phyloP scores from a whole-genome alignment of 2,888 invertebrate species.

The Himalopsyche kuldschensis region DNA sequence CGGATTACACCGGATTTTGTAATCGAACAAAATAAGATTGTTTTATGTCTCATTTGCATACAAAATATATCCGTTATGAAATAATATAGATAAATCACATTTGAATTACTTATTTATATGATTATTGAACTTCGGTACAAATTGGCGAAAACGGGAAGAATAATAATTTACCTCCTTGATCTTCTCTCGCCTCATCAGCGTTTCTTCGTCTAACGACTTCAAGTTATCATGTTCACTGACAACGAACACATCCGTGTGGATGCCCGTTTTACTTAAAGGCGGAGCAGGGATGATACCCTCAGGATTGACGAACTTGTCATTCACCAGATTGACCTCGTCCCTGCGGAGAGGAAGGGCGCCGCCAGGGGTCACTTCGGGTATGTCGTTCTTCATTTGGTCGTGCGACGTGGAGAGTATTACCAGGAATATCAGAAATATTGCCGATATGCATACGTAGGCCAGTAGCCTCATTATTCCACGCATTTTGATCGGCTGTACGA shows the following conservation, averaged over 20 bases:
- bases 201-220: conserved; percentile 45
- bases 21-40: too few species aligned
- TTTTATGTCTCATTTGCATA: too few species aligned
- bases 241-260: not conserved
- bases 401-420: not conserved
- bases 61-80: too few species aligned
- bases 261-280: not conserved
- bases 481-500: conserved; percentile 4
- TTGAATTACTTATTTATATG: too few species aligned
- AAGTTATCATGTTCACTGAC: conserved; percentile 7
- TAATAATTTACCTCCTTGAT: conserved; percentile 48
- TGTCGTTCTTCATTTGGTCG: not conserved
- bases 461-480: conserved; percentile 7
- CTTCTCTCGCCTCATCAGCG: conserved; percentile 48
- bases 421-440: conserved; percentile 4
- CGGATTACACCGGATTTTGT: too few species aligned
- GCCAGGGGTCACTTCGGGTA: not conserved
- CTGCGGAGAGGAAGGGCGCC: not conserved
- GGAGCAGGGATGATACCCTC: not conserved
- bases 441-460: not conserved
- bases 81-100: too few species aligned
- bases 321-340: not conserved
- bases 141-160: not conserved
- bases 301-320: not conserved
- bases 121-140: not conserved